Base-by-base conservation (phyloP, 2,113 vertebrate genomes). In the Emydocephalus ijimae region DNA sequence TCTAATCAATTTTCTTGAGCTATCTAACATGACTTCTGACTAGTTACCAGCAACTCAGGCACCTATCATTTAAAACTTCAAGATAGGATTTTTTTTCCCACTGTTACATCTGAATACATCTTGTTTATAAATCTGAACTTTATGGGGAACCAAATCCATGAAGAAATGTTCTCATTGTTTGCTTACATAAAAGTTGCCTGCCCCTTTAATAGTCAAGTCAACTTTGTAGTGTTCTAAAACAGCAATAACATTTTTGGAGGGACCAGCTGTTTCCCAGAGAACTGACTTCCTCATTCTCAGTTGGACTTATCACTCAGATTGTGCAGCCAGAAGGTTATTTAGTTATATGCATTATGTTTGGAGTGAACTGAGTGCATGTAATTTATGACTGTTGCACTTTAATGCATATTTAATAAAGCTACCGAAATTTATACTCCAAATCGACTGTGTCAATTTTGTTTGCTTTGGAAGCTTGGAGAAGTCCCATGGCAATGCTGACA, bases 321-420 rank as follows among this genome's bases (percentile, higher is more conserved):
- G 94, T 95, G 95, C 90, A 95, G 94, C 96, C 94, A 95, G 95
- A 97, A 97, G 96, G 95, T 96, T 97, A 97, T 96, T 97, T 97
- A 97, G 96, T 94, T 94, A 95, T 96, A 95, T 94, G 93, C 91
- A 95, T 97, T 96, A 96, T 95, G 92, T 95, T 96, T 93, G n/a
- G 95, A 97, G 97, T 96, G 94, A 96, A 95, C 92, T 91, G 81
- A 97, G 95, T 95, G 92, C 95, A 92, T 94, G 95, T 96, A 97
- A 96, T 97, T 97, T 97, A 97, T 96, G 97, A 97, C 92, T 94
- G 95, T 96, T 96, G 94, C 95, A 95, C 95, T 97, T 97, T 96
- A 97, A 97, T 97, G 96, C 96, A 97, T 97, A 96, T 97, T 97
- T 97, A 97, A 97, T 97, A 97, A 97, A 95, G 95, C 97, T 92